Evolutionary conservation across 2,888 invertebrate genomes (phyloP), one percentile per base, ranked within the genome.

Genomic region (Mantis religiosa): DNA sequence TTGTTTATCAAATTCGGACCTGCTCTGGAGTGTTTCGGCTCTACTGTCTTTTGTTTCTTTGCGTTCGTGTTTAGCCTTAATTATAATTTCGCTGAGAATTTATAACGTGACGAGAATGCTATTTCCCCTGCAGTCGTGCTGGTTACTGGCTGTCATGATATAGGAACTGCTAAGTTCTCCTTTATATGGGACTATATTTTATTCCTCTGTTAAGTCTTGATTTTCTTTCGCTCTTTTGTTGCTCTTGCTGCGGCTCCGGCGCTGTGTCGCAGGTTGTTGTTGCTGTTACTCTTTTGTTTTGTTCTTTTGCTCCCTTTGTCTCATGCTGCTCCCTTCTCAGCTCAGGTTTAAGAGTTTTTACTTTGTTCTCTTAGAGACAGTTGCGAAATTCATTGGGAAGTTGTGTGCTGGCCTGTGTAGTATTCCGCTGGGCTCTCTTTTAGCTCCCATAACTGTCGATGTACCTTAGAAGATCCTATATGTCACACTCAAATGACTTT

Each of bases 351-450:
- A 71, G 25, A 20, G 54, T 71, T 71, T 71, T 71, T 71, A 25
- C 41, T 41, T 41, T 71, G 25, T 71, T 71, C 54, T 86, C 28
- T 86, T 85, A 28, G 86, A 71, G 86, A 86, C 87, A 82, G 87
- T 87, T 34, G 87, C 87, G 30, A 87, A 87, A 87, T 87, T 87
- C 87, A 87, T 87, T 87, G 34, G 82, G 34, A 82, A 20, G 54
- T 20, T 25, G 54, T 71, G 25, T 71, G 25, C 20, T 20, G 20
- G 54, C 54, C 20, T 71, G 2, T 41, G 25, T 8, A 20, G 54
- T 71, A 20, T 71, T 71, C 12, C 41, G 12, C 41, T 1, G 12
- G 41, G 41, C 41, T 41, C 41, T 41, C 12, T 41, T 41, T 41
- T 12, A 41, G 41, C 41, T 41, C 41, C 41, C 41, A 41, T 41